These are phyloP conservation scores for Ennomos erosarius DNA, from an alignment of 2,888 invertebrate genomes.

Conservation along the genomic window DNA sequence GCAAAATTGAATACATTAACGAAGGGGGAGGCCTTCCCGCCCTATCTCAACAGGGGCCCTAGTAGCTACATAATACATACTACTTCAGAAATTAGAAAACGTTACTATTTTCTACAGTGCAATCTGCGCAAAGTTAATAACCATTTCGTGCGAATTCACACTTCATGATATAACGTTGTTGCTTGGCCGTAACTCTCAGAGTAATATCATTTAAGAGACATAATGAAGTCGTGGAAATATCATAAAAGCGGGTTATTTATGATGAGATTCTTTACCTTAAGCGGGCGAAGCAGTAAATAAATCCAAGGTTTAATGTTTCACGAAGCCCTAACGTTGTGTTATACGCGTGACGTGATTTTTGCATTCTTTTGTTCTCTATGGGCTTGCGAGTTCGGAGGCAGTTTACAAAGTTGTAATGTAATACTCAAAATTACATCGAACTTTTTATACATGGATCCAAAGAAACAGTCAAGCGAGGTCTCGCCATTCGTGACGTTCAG, in stretches of 20 bases:
- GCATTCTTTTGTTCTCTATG: constrained; percentile 46
- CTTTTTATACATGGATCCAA: constrained; percentile 31
- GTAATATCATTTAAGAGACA: constrained; percentile 58
- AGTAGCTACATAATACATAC: constrained; percentile 62
- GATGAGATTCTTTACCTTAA: constrained; percentile 65
- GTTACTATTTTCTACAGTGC: constrained; percentile 42
- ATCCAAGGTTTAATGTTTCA: constrained; percentile 64
- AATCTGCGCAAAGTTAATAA: constrained; percentile 31
- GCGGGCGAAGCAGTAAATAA: constrained; percentile 57
- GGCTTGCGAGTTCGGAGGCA: constrained; percentile 28
- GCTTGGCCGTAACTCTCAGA: constrained; percentile 50
- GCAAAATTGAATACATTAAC: constrained; percentile 80
- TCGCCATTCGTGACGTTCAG: constrained; percentile 38
- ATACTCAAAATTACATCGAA: constrained; percentile 37
- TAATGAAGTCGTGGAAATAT: constrained; percentile 68
- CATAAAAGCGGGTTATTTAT: constrained; percentile 66
- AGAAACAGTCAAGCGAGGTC: constrained; percentile 38
- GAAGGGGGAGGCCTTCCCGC: constrained; percentile 59
- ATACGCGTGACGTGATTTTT: constrained; percentile 54
- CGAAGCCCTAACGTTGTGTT: constrained; percentile 49
- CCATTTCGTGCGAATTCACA: constrained; percentile 29
- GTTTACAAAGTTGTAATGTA: constrained; percentile 40
- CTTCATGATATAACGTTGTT: constrained; percentile 43
- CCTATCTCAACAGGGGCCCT: constrained; percentile 74
- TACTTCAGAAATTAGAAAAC: constrained; percentile 56